Evolutionary conservation across 2,888 invertebrate genomes (phyloP).

Genomic region (Pandemis heparana): DNA sequence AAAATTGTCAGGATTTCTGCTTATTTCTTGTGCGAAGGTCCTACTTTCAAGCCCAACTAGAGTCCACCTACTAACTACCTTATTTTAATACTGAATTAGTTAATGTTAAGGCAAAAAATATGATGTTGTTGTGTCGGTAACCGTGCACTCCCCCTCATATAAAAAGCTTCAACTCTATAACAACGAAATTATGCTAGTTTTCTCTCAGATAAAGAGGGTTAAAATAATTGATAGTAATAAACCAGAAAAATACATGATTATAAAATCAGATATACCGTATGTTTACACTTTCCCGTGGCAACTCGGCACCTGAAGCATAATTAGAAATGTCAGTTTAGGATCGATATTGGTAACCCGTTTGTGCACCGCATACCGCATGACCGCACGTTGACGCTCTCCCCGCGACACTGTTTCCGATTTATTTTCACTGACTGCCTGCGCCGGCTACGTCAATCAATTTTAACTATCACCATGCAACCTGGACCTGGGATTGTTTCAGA

Average conservation of each 20-base stretch:
- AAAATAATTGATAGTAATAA: not conserved
- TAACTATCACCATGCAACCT: not conserved
- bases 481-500: constrained; percentile 74
- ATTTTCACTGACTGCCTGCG: not conserved
- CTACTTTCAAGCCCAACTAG: no score
- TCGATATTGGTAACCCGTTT: constrained; percentile 25
- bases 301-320: constrained; percentile 7
- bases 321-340: constrained; percentile 2
- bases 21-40: not conserved
- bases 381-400: not conserved
- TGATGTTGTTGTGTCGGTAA: not conserved
- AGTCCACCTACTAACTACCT: no score
- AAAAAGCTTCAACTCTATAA: no score
- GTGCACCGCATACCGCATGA: constrained; percentile 9
- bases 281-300: not conserved
- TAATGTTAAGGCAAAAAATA: not conserved
- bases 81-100: not conserved
- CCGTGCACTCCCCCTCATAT: not conserved
- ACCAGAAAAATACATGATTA: not conserved
- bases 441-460: not conserved
- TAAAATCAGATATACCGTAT: not conserved
- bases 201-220: no score
- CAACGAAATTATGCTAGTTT: no score
- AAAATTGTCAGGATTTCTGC: no score
- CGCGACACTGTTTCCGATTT: not conserved